phyloP scores from a whole-genome alignment of 2,888 invertebrate species.

The Halictus quadricinctus region DNA sequence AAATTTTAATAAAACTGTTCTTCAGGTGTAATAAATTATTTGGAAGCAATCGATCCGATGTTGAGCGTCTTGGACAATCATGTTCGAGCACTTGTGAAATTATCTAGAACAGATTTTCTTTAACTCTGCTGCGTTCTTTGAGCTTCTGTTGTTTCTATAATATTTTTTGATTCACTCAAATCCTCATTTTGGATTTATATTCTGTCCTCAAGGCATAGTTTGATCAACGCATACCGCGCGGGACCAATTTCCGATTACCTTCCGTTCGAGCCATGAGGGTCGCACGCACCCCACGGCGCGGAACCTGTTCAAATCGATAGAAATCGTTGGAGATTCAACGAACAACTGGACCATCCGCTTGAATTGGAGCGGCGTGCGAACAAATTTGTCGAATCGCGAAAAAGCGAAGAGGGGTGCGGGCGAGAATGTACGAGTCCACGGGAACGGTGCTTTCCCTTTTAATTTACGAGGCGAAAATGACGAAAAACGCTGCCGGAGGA shows the following conservation, averaged over 20 bases:
- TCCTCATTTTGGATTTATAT: too few relatives aligned
- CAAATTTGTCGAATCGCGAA: slow-evolving; percentile 44
- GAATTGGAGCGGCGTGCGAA: slow-evolving; percentile 29
- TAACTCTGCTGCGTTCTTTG: too few relatives aligned
- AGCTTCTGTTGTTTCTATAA: too few relatives aligned
- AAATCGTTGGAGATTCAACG: background rate
- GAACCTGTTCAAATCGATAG: background rate
- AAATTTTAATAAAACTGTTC: slow-evolving; percentile 59
- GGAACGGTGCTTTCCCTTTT: slow-evolving; percentile 51
- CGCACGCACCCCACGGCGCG: too few relatives aligned
- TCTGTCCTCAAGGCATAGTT: too few relatives aligned
- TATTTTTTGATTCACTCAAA: too few relatives aligned
- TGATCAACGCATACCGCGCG: too few relatives aligned
- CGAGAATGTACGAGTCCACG: slow-evolving; percentile 30
- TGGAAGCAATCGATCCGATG: background rate
- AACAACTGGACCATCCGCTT: slow-evolving; percentile 31
- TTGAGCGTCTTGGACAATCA: too few relatives aligned
- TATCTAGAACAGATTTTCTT: background rate
- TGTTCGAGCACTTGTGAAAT: background rate
- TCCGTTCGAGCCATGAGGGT: too few relatives aligned
- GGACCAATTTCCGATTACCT: too few relatives aligned
- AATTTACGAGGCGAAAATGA: slow-evolving; percentile 62
- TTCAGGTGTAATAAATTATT: background rate
- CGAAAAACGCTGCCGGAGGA: slow-evolving; percentile 37
- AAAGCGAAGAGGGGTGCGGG: background rate